phyloP scores from a whole-genome alignment of 2,113 vertebrate species.

The Hystrix brachyura region DNA sequence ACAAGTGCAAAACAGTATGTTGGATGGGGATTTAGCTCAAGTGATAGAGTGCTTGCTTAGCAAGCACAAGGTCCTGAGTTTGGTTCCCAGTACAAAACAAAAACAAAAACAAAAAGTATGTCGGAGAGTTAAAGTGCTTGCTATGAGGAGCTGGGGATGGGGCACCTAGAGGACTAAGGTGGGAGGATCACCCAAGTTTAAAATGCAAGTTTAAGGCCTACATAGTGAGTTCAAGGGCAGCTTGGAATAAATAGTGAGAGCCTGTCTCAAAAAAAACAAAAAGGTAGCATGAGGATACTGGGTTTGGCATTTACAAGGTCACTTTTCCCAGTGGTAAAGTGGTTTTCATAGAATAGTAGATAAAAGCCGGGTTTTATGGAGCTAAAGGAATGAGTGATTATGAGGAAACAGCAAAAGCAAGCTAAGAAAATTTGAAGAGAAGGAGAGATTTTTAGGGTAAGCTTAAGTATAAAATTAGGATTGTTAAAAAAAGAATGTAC shows the following conservation, averaged over 20 bases:
- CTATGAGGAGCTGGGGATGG: neutral
- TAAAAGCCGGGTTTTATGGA: neutral
- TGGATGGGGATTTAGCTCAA: neutral
- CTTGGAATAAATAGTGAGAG: neutral
- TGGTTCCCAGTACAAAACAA: too few species aligned
- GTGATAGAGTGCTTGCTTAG: too few species aligned
- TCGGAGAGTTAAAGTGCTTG: constrained; percentile 2
- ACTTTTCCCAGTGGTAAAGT: neutral
- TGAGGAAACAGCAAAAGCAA: neutral
- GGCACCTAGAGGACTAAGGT: neutral
- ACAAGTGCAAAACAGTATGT: neutral
- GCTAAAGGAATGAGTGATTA: neutral
- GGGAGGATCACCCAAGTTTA: neutral
- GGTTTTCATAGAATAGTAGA: neutral
- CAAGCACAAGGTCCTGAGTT: too few species aligned
- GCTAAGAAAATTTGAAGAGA: neutral
- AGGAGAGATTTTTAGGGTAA: neutral
- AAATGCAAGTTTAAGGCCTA: neutral
- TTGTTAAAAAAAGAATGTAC: neutral
- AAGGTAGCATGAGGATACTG: neutral
- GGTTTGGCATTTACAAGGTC: neutral
- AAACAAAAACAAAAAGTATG: neutral
- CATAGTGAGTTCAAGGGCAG: neutral
- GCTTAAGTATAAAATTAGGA: constrained; percentile 12
- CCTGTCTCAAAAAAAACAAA: neutral